These are phyloP conservation scores for Smittia aterrima DNA, from an alignment of 2,888 invertebrate species.

Conservation along the genomic window DNA sequence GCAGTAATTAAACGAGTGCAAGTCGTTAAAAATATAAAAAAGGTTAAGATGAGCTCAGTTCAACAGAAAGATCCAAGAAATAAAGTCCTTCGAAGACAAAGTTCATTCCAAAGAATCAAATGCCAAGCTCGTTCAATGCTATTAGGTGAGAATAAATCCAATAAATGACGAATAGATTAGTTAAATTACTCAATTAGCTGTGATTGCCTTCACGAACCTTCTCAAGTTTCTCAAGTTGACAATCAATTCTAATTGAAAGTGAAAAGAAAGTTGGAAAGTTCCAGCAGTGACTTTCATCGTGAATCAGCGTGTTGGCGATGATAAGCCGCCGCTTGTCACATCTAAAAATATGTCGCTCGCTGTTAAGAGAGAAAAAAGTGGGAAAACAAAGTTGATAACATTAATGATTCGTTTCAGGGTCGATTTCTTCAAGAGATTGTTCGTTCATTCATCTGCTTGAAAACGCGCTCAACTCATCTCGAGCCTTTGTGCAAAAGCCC, in stretches of 20 bases:
- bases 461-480: conserved; percentile 17
- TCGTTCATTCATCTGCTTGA: conserved; percentile 7
- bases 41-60: conserved; percentile 22
- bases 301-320: not conserved
- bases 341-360: not conserved
- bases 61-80: conserved; percentile 9
- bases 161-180: no score
- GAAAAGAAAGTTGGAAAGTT: not conserved
- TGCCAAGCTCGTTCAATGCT: not conserved
- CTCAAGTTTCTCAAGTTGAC: no score
- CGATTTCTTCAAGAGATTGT: not conserved
- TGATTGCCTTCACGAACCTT: no score
- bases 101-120: not conserved
- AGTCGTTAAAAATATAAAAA: not conserved
- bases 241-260: not conserved
- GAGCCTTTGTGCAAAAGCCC: not conserved
- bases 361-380: not conserved
- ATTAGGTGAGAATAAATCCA: no score
- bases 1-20: no score
- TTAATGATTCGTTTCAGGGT: conserved; percentile 16
- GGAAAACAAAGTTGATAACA: conserved; percentile 1
- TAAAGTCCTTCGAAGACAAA: not conserved
- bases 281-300: not conserved
- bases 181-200: no score
- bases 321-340: not conserved